Base-by-base conservation (phyloP, 2,888 invertebrate genomes). In the Scaptomyza polygonia region DNA sequence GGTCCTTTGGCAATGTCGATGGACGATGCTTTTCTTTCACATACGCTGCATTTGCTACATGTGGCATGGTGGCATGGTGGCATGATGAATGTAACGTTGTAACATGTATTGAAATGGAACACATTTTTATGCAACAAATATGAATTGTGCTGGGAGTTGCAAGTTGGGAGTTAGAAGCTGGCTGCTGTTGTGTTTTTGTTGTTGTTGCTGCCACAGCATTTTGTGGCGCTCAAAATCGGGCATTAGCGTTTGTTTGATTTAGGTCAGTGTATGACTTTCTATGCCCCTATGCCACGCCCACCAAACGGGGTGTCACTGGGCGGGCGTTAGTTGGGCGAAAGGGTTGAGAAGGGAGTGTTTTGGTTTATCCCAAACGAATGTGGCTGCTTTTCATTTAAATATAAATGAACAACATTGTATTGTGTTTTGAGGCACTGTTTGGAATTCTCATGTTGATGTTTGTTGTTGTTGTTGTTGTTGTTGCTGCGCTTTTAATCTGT, bases 211-310 rank as follows among this genome's bases (percentile, higher is more conserved):
- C 52, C 58, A 51, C 77, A 67, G 63, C 56, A 79, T 73, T 84
- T 78, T 85, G 81, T 82, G 83, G 86, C 67, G 76, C 70, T 81
- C 70, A 72, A 73, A 85, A 85, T 85, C 81, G 82, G 72, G 83
- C 86, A 85, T 82, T 82, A 85, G 86, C 86, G 75, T 81, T 78
- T 80, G 81, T 80, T 81, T 85, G 81, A 82, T 82, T 82, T 79
- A 73, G 81, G 81, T 82, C 81, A 82, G 67, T 63, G 67, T 39
- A 16, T 73, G 64, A 72, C 70, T 58, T 64, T 64, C 34, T 67
- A 25, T 49, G 48, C 16, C 62, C 71, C 63, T 16, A 21, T 45
- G 56, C 52, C 79, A 66, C 63, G 55, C 56, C 49, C 78, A 64
- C 27, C 39, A 9, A 21, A 9, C 8, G 5, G 40, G 42, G 56